Base-by-base conservation (phyloP, 2,113 vertebrate genomes). In the Sterrhoptilus dennistouni region DNA sequence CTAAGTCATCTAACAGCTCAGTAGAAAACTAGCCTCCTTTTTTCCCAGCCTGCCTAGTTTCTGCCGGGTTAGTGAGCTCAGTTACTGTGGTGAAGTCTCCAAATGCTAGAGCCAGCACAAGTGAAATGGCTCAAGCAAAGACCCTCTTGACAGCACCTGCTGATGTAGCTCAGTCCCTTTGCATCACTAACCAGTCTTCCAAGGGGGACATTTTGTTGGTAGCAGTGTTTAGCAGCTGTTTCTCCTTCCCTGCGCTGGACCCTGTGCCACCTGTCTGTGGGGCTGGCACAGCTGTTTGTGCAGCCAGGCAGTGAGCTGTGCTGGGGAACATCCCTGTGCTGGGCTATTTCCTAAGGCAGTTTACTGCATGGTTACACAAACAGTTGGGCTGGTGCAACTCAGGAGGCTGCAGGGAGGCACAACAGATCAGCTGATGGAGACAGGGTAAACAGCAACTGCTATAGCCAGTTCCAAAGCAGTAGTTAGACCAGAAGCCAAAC, bases 281-380 rank as follows among this genome's bases (percentile, higher is more conserved):
- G 80, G 53, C 61, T 91, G 68, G 35, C 77, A 59, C 40, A 83
- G 63, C 40, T 76, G 35, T 70, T 74, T 53, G 66, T 78, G 78
- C 74, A 90, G 82, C 35, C 65, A 35, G 47, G 56, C 74, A 45
- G 36, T 72, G 79, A 76, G 52, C 31, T 66, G 52, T 2, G 0
- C 56, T 0, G 0, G 29, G 45, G 61, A 92, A 52, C 23, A 60
- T 52, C 1, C 13, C 31, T 83, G 35, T 2, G 1, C 75, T 56
- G 57, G 44, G 38, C 44, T 86, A 3, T 83, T 90, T 96, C 66
- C 86, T 56, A 15, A 60, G 83, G 66, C 2, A 6, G 21, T 76
- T 92, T 72, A 25, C 75, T 92, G 91, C 29, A 42, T 49, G 83
- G 75, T 64, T 84, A 78, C 64, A 79, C 92, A 84, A 66, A 94